Evolutionary conservation across 1,140 invertebrate genomes (phyloP).

Genomic region (Hycleus phaleratus): DNA sequence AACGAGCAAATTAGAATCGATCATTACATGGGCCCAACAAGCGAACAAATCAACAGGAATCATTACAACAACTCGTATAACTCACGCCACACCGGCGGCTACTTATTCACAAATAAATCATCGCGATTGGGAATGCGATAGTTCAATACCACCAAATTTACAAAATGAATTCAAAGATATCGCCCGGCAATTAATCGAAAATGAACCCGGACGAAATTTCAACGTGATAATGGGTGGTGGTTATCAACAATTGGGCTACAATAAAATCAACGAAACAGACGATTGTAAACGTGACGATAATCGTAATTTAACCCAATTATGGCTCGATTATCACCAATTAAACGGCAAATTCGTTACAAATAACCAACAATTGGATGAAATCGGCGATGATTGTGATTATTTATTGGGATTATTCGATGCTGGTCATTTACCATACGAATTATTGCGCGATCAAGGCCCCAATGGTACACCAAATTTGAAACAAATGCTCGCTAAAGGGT

Average conservation of each 20-base stretch:
- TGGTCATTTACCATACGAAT: slow-evolving; percentile 41
- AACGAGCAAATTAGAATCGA: slow-evolving; percentile 60
- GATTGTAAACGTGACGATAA: slow-evolving; percentile 61
- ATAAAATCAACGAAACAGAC: slow-evolving; percentile 60
- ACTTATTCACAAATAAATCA: slow-evolving; percentile 72
- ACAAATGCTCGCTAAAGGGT: slow-evolving; percentile 80
- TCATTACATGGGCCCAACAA: slow-evolving; percentile 61
- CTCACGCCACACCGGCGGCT: slow-evolving; percentile 83
- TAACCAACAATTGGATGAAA: slow-evolving; percentile 50
- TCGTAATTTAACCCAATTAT: slow-evolving; percentile 61
- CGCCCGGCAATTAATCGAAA: slow-evolving; percentile 63
- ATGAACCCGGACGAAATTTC: slow-evolving; percentile 63
- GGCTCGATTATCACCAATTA: slow-evolving; percentile 52
- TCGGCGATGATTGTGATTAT: slow-evolving; percentile 59
- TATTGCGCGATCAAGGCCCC: slow-evolving; percentile 52
- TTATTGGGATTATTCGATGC: slow-evolving; percentile 74
- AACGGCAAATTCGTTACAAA: slow-evolving; percentile 55
- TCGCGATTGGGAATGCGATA: slow-evolving; percentile 71
- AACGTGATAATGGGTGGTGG: slow-evolving; percentile 84
- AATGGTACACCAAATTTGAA: slow-evolving; percentile 69
- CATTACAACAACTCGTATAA: slow-evolving; percentile 84
- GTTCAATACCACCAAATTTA: slow-evolving; percentile 44
- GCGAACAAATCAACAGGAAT: slow-evolving; percentile 76
- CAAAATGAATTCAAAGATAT: slow-evolving; percentile 67
- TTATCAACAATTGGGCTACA: slow-evolving; percentile 57